Base-by-base conservation (phyloP, 2,888 invertebrate species). In the Caenorhabditis angaria region DNA sequence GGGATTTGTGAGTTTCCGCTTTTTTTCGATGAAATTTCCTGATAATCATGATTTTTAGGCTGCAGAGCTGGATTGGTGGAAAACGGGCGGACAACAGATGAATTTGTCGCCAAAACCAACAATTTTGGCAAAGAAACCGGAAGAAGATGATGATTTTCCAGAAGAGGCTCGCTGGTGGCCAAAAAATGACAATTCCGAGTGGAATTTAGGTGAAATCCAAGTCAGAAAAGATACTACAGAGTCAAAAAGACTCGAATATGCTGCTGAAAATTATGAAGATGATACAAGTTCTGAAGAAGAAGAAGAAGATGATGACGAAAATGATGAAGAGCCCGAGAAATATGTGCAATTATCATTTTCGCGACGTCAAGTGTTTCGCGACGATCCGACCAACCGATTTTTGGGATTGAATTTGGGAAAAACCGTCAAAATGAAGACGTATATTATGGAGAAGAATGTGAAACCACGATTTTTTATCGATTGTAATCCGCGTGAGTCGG, bases 111-210 rank as follows among this genome's bases (percentile, higher is more conserved):
- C 20, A 48, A 22, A n/a, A 8, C 10, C n/a, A 41, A 18, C 51
- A 8, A 51, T 22, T 18, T 14, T 12, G n/a, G n/a, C 48, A n/a
- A n/a, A 8, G 5, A 48, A 10, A 10, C 18, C 28, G 10, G 28
- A 54, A 54, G 54, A 18, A 18, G n/a, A 28, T 5, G 28, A 68
- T 35, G 41, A 47, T 25, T 70, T 65, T 28, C 64, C 69, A 8
- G 57, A 32, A 25, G 48, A 27, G 25, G 61, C 65, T 18, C 48
- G 62, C 24, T 70, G 65, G 65, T 70, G 70, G 70, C 35, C 54
- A 22, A 10, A 22, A 0, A 55, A 56, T 6, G 51, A 58, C 10
- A 47, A 56, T 24, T 24, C 51, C 8, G 22, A 24, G 4, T 24
- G 53, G 10, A 25, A 53, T 25, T 25, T 64, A 20, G 61, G 64